Conservation (phyloP, 2,113 vertebrate genomes). For the Pachycephala philippinensis region DNA sequence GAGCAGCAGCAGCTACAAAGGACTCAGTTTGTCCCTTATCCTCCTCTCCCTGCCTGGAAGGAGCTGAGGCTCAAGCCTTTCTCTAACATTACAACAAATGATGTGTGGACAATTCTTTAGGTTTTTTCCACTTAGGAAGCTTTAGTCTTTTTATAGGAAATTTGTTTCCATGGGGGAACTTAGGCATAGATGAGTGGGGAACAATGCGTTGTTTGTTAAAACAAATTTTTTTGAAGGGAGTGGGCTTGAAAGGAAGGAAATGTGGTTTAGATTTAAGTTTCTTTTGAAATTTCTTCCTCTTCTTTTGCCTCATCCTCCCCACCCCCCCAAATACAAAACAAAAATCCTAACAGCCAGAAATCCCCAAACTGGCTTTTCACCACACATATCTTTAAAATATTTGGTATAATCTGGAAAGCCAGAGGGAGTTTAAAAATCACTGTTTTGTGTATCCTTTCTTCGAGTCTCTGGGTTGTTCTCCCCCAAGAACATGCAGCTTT, state of each 20-base stretch:
- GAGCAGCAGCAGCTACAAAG: not conserved
- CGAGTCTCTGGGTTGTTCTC: not conserved
- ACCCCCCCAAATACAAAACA: not conserved
- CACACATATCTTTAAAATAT: not conserved
- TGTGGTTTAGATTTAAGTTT: not conserved
- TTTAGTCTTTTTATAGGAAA: conserved; percentile 10
- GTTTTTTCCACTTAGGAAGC: not conserved
- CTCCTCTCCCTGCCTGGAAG: not conserved
- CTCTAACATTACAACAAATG: not conserved
- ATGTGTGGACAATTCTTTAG: not conserved
- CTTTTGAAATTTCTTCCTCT: conserved; percentile 27
- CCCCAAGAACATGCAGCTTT: not conserved
- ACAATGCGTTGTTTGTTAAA: conserved; percentile 37
- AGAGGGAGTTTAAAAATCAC: not conserved
- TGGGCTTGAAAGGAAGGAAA: conserved; percentile 51
- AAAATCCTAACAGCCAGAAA: not conserved
- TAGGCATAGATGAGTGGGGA: conserved; percentile 13
- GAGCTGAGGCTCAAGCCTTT: not conserved
- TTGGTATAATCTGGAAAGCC: not conserved
- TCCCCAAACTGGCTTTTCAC: not conserved
- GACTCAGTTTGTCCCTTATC: not conserved
- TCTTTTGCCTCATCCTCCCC: not conserved
- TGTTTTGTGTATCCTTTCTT: not conserved
- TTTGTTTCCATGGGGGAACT: not conserved
- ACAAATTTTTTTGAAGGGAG: conserved; percentile 1